Percentiles rank a stretch among this genome's conserved stretches.
These are phyloP conservation scores for Agapornis canus DNA, from an alignment of 2,797 vertebrate genomes.

Conservation along the genomic window DNA sequence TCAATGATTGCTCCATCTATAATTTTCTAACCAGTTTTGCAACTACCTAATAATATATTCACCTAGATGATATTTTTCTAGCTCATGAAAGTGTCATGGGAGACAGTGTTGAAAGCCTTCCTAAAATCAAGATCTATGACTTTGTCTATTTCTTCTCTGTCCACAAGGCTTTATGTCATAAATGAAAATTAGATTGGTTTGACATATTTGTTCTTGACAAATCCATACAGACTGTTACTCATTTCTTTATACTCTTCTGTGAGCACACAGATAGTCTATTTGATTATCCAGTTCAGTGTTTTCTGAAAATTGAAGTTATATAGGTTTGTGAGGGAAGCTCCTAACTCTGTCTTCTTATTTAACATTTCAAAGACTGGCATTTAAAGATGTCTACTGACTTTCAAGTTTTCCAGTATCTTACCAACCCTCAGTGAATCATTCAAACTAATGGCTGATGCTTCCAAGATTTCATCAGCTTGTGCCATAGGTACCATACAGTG, in stretches of 20 bases:
- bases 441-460: neutral
- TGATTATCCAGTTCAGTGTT: constrained; percentile 35
- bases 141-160: constrained; percentile 10
- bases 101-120: constrained; percentile 6
- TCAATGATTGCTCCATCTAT: constrained; percentile 45
- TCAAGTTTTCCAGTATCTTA: neutral
- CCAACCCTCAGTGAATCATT: neutral
- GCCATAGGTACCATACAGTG: neutral
- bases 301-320: constrained; percentile 13
- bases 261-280: constrained; percentile 18
- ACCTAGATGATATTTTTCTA: constrained; percentile 17
- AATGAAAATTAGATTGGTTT: constrained; percentile 36
- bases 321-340: neutral
- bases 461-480: neutral
- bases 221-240: constrained; percentile 32
- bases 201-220: constrained; percentile 52
- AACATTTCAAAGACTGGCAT: constrained; percentile 2
- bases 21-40: constrained; percentile 41
- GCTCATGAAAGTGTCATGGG: neutral
- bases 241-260: neutral
- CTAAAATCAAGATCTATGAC: constrained; percentile 51
- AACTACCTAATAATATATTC: constrained; percentile 14
- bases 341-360: neutral
- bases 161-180: constrained; percentile 37
- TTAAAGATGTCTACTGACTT: neutral